phyloP scores from a whole-genome alignment of 1,140 invertebrate genomes.

The Melanaphis sacchari region DNA sequence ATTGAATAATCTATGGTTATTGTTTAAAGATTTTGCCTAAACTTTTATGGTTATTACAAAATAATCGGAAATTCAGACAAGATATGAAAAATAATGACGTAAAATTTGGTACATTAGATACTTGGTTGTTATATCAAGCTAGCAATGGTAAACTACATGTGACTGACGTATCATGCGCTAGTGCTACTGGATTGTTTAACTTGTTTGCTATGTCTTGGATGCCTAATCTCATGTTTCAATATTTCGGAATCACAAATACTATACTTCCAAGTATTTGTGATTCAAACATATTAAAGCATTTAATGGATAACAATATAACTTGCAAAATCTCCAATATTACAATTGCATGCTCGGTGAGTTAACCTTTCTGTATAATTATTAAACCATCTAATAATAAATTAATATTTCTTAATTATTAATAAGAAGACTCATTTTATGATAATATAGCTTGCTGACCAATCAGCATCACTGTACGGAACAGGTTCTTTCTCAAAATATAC shows the following conservation, averaged over 20 bases:
- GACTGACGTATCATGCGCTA: slow-evolving; percentile 87
- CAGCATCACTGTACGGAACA: slow-evolving; percentile 91
- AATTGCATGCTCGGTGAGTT: slow-evolving; percentile 37
- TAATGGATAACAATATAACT: not conserved
- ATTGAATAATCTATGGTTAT: not conserved
- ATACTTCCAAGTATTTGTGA: slow-evolving; percentile 85
- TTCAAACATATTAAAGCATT: slow-evolving; percentile 68
- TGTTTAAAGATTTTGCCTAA: slow-evolving; percentile 75
- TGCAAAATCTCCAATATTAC: slow-evolving; percentile 41
- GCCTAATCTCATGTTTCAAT: slow-evolving; percentile 69
- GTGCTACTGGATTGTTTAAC: slow-evolving; percentile 91
- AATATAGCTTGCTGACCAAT: slow-evolving; percentile 76
- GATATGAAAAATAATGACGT: slow-evolving; percentile 71
- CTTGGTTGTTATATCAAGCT: slow-evolving; percentile 87
- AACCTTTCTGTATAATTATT: not conserved
- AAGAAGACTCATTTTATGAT: not conserved
- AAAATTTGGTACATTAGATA: slow-evolving; percentile 91
- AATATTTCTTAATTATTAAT: not conserved
- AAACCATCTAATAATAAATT: not conserved
- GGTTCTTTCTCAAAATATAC: slow-evolving; percentile 83
- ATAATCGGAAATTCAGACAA: slow-evolving; percentile 72
- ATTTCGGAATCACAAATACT: slow-evolving; percentile 72
- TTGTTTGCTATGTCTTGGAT: slow-evolving; percentile 86
- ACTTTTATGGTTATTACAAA: slow-evolving; percentile 79
- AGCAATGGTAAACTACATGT: slow-evolving; percentile 73